Conservation (phyloP, 2,888 invertebrate species). For the Aquatica leii region DNA sequence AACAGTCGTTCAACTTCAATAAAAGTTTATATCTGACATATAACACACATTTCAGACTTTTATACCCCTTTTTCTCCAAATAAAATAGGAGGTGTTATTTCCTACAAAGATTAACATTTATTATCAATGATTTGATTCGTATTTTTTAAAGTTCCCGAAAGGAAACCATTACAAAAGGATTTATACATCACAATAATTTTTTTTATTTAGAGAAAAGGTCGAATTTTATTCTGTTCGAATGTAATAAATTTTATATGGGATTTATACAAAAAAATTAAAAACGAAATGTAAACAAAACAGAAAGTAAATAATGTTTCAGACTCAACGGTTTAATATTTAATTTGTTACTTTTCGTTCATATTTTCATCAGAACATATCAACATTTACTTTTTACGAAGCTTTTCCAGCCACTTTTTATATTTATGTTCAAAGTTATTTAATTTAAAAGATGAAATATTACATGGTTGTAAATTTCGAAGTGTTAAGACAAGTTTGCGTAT, state of each 20-base stretch:
- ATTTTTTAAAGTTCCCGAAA: not conserved
- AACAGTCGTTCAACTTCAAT: slow-evolving; percentile 33
- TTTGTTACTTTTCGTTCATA: too few species aligned
- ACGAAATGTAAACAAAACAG: slow-evolving; percentile 6
- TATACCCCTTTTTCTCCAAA: slow-evolving; percentile 23
- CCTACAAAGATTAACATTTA: slow-evolving; percentile 25
- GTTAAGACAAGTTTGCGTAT: too few species aligned
- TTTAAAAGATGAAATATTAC: too few species aligned
- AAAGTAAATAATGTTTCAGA: not conserved
- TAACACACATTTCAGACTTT: slow-evolving; percentile 32
- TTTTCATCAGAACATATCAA: too few species aligned
- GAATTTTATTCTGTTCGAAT: not conserved
- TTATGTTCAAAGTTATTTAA: too few species aligned
- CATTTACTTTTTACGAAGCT: too few species aligned
- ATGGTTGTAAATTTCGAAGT: too few species aligned
- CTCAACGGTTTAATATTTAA: too few species aligned
- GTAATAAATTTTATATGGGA: slow-evolving; percentile 5
- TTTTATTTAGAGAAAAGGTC: not conserved
- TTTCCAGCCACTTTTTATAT: too few species aligned
- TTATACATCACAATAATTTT: not conserved
- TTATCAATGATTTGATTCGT: slow-evolving; percentile 25
- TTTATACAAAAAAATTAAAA: not conserved
- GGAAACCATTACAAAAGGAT: slow-evolving; percentile 4
- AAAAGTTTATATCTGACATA: slow-evolving; percentile 35
- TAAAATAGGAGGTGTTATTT: slow-evolving; percentile 28